Evolutionary conservation across 2,797 vertebrate genomes (phyloP).

Genomic region (Chrysocyon brachyurus): DNA sequence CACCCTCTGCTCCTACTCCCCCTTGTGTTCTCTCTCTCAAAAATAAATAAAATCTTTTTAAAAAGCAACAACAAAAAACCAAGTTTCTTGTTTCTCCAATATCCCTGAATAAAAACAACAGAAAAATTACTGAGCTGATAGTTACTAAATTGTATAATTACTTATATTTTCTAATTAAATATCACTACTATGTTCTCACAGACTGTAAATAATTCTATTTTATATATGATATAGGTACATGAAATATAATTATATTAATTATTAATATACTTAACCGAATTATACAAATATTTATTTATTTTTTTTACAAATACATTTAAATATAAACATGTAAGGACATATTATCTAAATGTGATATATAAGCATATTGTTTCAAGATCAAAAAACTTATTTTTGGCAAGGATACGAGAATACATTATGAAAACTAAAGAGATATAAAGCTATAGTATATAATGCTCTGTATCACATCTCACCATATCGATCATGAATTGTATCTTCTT

Average conservation of each 20-base stretch:
- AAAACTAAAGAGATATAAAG: slow-evolving; percentile 17
- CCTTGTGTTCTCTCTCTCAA: background rate
- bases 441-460: background rate
- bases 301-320: slow-evolving; percentile 1
- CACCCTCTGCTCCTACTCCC: background rate
- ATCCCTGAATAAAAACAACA: slow-evolving; percentile 28
- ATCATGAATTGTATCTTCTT: background rate
- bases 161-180: slow-evolving; percentile 32
- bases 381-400: slow-evolving; percentile 47
- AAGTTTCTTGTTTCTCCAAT: slow-evolving; percentile 44
- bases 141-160: background rate
- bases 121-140: slow-evolving; percentile 30
- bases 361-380: background rate
- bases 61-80: background rate
- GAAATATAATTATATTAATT: background rate
- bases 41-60: background rate
- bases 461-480: background rate
- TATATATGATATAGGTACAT: background rate
- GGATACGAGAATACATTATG: background rate
- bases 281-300: background rate
- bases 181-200: background rate
- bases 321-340: background rate
- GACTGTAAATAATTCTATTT: slow-evolving; percentile 4
- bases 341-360: slow-evolving; percentile 21
- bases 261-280: background rate